These are phyloP conservation scores for Myotis lucifugus DNA, from an alignment of 2,113 vertebrate genomes.

Conservation along the genomic window DNA sequence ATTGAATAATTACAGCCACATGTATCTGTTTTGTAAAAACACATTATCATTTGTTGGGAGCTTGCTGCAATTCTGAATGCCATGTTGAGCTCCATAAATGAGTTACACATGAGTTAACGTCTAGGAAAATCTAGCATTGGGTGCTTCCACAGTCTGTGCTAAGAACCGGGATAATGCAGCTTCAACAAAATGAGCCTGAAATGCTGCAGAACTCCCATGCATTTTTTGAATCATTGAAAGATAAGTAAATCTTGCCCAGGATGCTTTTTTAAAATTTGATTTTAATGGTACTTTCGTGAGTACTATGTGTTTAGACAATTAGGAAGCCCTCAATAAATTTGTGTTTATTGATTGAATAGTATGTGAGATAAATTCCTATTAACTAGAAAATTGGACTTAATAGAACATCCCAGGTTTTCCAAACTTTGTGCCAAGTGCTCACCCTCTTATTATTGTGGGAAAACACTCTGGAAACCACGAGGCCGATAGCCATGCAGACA, in stretches of 20 bases:
- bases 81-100: background rate
- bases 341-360: background rate
- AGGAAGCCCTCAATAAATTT: background rate
- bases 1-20: conserved; percentile 1
- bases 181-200: background rate
- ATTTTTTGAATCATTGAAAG: background rate
- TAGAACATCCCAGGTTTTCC: background rate
- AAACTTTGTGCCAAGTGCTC: background rate
- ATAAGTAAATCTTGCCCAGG: background rate
- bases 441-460: background rate
- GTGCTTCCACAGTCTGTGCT: background rate
- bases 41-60: background rate
- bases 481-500: background rate
- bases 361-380: background rate
- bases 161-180: background rate
- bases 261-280: background rate
- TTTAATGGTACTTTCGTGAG: background rate
- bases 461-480: background rate
- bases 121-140: background rate
- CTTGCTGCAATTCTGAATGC: background rate
- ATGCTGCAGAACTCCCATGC: background rate
- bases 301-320: background rate
- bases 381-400: background rate
- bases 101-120: background rate
- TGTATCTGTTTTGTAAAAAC: background rate